Evolutionary conservation across 2,797 vertebrate species (phyloP).

Genomic region (Hydrocynus forskahlii): DNA sequence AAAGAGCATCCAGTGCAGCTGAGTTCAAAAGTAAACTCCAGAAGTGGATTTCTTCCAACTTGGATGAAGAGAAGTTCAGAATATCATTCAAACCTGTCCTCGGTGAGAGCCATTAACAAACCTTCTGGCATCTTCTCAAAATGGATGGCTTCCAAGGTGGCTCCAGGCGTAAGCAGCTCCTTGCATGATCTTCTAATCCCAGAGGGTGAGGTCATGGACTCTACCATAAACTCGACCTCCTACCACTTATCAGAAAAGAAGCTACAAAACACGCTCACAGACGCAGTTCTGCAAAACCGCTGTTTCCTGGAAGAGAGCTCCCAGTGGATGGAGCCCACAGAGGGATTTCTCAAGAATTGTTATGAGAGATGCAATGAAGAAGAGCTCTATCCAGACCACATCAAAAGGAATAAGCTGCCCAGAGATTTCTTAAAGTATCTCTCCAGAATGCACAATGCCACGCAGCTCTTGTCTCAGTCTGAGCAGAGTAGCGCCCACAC

Average conservation of each 20-base stretch:
- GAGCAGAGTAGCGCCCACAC: background rate
- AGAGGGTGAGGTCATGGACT: background rate
- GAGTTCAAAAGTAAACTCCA: background rate
- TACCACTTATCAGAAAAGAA: conserved; percentile 1
- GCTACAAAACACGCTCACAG: background rate
- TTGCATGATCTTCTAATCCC: background rate
- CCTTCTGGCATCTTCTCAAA: conserved; percentile 1
- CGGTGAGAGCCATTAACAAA: conserved; percentile 5
- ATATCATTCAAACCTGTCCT: background rate
- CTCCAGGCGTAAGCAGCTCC: background rate
- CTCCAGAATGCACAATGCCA: background rate
- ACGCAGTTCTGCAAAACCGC: conserved; percentile 19
- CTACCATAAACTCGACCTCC: background rate
- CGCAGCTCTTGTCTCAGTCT: background rate
- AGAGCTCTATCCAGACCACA: background rate
- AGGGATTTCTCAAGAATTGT: conserved; percentile 8
- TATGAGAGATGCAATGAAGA: conserved; percentile 3
- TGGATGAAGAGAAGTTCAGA: conserved; percentile 14
- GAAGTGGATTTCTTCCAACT: background rate
- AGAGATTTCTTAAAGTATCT: background rate
- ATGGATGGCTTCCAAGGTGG: background rate
- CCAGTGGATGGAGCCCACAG: background rate
- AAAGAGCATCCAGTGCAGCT: background rate
- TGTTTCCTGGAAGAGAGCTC: conserved; percentile 19
- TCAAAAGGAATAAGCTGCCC: background rate